phyloP scores from a whole-genome alignment of 2,113 vertebrate species.

The Corvus cornix region DNA sequence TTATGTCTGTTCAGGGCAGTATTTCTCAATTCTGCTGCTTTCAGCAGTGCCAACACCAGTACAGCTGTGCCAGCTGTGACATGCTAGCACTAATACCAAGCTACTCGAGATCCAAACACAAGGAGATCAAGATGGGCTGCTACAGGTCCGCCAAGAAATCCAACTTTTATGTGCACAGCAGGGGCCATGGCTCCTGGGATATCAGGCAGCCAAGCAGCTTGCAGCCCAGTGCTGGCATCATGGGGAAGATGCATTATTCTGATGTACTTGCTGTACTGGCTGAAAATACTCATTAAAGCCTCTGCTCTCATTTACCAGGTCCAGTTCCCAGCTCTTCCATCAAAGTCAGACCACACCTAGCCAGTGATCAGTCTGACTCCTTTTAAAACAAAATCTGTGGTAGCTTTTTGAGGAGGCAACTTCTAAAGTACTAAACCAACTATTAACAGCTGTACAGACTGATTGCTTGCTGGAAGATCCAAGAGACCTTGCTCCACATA shows the following conservation, averaged over 20 bases:
- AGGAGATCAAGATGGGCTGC: not conserved
- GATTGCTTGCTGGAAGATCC: not conserved
- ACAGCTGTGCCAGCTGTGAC: not conserved
- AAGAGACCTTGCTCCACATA: not conserved
- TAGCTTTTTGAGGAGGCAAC: not conserved
- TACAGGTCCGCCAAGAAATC: not conserved
- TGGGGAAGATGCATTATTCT: rapidly evolving
- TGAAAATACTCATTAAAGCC: not conserved
- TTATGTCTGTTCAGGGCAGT: not conserved
- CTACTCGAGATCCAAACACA: not conserved
- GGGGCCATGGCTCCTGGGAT: not conserved
- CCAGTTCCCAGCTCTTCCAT: not conserved
- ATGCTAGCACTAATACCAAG: rapidly evolving
- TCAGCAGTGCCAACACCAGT: not conserved
- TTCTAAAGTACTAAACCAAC: not conserved
- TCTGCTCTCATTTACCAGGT: not conserved
- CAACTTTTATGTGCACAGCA: not conserved
- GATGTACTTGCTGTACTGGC: not conserved
- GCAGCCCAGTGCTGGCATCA: not conserved
- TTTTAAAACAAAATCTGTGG: not conserved
- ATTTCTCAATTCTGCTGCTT: not conserved
- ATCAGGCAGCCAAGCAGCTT: not conserved
- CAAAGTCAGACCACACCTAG: not conserved
- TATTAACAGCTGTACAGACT: not conserved
- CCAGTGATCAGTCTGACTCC: not conserved